phyloP scores from a whole-genome alignment of 1,140 invertebrate genomes.

The Dendroctonus valens region DNA sequence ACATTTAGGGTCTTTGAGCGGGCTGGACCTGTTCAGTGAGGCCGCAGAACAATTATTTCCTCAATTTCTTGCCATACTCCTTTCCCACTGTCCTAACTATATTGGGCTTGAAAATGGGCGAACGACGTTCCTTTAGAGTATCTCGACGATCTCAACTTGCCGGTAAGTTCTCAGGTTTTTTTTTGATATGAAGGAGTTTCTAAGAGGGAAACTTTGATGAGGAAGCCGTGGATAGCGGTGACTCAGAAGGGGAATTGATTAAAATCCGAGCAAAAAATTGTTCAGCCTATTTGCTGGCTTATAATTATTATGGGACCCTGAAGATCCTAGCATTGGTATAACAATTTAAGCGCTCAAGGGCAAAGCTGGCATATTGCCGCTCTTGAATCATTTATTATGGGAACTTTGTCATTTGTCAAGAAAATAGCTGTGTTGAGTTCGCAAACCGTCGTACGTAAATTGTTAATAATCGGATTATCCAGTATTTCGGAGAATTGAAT shows the following conservation, averaged over 20 bases:
- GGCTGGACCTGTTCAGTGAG: constrained; percentile 9
- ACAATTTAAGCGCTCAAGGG: no score
- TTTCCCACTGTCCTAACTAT: neutral
- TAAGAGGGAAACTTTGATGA: no score
- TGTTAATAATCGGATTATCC: neutral
- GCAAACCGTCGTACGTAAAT: constrained; percentile 1
- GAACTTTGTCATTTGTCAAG: constrained; percentile 3
- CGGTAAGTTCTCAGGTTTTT: constrained; percentile 18
- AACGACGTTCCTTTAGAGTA: constrained; percentile 17
- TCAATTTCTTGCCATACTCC: constrained; percentile 9
- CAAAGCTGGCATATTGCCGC: no score
- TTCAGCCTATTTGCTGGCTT: no score
- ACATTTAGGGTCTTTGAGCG: constrained; percentile 12
- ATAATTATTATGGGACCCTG: no score
- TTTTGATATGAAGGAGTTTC: neutral
- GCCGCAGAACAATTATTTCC: constrained; percentile 10
- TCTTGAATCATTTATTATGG: constrained; percentile 6
- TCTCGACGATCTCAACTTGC: constrained; percentile 28
- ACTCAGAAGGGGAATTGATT: no score
- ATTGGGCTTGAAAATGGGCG: constrained; percentile 18
- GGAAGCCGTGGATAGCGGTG: no score
- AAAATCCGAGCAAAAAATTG: no score
- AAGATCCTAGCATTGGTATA: no score
- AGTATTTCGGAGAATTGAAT: neutral
- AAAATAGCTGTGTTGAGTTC: constrained; percentile 5